These are phyloP conservation scores for Cephalotes varians DNA, from an alignment of 2,888 invertebrate species.

Conservation along the genomic window DNA sequence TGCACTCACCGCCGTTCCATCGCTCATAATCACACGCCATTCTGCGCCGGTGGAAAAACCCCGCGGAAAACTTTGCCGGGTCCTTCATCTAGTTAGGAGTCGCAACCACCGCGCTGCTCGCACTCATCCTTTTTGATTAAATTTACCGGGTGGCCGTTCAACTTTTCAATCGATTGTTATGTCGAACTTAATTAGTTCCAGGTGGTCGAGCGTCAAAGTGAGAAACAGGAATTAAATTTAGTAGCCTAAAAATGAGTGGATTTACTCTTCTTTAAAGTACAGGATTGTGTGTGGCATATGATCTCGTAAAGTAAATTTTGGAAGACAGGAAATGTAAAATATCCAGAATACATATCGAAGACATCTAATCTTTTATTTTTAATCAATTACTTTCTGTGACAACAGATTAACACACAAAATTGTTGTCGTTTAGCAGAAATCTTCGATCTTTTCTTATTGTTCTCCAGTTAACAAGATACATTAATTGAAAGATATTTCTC, in stretches of 20 bases:
- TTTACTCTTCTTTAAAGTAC: not conserved
- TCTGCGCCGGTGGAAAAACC: slow-evolving; percentile 47
- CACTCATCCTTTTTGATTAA: slow-evolving; percentile 74
- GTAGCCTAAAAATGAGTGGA: not conserved
- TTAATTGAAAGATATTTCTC: not conserved
- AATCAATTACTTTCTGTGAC: not conserved
- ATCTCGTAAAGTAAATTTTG: not conserved
- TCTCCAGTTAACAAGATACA: not conserved
- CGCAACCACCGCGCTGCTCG: slow-evolving; percentile 20
- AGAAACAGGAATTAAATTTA: slow-evolving; percentile 35
- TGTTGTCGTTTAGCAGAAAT: not conserved
- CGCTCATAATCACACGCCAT: slow-evolving; percentile 54
- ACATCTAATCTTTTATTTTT: not conserved
- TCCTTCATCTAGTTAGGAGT: slow-evolving; percentile 64
- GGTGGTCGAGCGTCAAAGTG: slow-evolving; percentile 30
- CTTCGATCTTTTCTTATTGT: not conserved
- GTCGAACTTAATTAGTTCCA: slow-evolving; percentile 69
- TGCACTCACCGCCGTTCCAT: slow-evolving; percentile 39
- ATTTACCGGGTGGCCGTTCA: slow-evolving; percentile 74
- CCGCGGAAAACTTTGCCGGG: slow-evolving; percentile 64
- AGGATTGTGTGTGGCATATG: not conserved
- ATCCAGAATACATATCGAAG: not conserved
- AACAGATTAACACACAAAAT: not conserved
- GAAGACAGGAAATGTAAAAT: not conserved
- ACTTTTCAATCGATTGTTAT: slow-evolving; percentile 79